A percentile compares a stretch with the other conserved stretches of the same genome.
These are phyloP conservation scores for Cassiopea andromeda DNA, from an alignment of 30 jellyfish, hydroid and myxozoan genomes.

Conservation along the genomic window DNA sequence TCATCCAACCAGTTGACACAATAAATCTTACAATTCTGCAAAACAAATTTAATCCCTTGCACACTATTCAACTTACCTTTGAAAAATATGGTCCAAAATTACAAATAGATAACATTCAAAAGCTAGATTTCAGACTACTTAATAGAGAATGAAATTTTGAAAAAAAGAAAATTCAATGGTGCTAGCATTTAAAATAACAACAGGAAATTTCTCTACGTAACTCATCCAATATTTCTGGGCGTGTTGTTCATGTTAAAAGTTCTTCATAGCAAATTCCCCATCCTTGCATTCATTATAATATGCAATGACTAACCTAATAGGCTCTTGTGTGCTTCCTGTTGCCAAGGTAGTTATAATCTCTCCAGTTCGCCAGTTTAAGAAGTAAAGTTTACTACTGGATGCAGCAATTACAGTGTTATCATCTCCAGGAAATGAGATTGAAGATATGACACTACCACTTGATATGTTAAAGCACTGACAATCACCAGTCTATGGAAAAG, in stretches of 20 bases:
- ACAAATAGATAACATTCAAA: not conserved
- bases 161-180: no score
- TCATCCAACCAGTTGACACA: constrained; percentile 70
- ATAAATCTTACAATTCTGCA: constrained; percentile 63
- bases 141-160: no score
- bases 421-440: constrained; percentile 83
- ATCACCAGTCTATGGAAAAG: constrained; percentile 29
- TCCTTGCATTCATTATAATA: no score
- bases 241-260: no score
- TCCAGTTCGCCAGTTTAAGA: constrained; percentile 80
- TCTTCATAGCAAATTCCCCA: no score
- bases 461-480: constrained; percentile 36
- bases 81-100: not conserved
- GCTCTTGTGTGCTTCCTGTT: constrained; percentile 61
- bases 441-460: constrained; percentile 76
- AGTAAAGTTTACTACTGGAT: constrained; percentile 39
- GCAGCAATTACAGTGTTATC: constrained; percentile 78
- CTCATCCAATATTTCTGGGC: no score
- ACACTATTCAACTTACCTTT: not conserved
- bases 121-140: no score
- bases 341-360: constrained; percentile 7
- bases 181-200: no score
- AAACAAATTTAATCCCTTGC: not conserved
- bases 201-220: no score
- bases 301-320: constrained; percentile 67